phyloP scores from a whole-genome alignment of 2,888 invertebrate species.

The Elysia crispata region DNA sequence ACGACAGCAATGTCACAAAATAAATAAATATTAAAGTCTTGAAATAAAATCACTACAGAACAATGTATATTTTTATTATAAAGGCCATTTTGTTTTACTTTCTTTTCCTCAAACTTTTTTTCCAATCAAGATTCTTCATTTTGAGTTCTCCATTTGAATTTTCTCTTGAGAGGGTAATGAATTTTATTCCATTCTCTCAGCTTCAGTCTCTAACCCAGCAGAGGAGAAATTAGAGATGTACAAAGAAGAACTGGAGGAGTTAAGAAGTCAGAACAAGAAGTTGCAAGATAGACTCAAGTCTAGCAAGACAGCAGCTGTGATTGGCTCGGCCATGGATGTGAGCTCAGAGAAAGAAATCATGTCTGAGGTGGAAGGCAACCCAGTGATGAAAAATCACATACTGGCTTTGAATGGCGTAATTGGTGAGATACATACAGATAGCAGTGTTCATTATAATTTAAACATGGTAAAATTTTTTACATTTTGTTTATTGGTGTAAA shows the following conservation, averaged over 20 bases:
- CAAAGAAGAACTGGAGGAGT: slow-evolving; percentile 30
- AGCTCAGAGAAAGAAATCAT: slow-evolving; percentile 55
- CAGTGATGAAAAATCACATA: slow-evolving; percentile 61
- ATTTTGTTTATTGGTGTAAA: too few species aligned
- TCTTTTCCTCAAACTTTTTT: too few species aligned
- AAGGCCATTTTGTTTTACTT: too few species aligned
- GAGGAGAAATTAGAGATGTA: neutral
- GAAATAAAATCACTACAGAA: too few species aligned
- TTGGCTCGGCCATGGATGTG: slow-evolving; percentile 55
- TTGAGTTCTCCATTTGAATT: too few species aligned
- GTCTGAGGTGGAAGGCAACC: slow-evolving; percentile 60
- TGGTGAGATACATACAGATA: slow-evolving; percentile 56
- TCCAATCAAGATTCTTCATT: too few species aligned
- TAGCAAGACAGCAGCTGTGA: neutral
- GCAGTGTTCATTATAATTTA: neutral
- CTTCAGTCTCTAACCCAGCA: neutral
- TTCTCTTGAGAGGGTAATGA: too few species aligned
- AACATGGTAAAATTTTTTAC: too few species aligned
- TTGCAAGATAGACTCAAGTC: slow-evolving; percentile 63
- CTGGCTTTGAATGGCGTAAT: slow-evolving; percentile 72
- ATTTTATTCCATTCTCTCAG: too few species aligned
- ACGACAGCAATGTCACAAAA: too few species aligned
- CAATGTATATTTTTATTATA: too few species aligned
- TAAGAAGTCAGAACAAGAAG: slow-evolving; percentile 67
- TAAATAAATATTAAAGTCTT: too few species aligned